phyloP scores from a whole-genome alignment of 2,113 vertebrate genomes.

The Corythoichthys intestinalis region DNA sequence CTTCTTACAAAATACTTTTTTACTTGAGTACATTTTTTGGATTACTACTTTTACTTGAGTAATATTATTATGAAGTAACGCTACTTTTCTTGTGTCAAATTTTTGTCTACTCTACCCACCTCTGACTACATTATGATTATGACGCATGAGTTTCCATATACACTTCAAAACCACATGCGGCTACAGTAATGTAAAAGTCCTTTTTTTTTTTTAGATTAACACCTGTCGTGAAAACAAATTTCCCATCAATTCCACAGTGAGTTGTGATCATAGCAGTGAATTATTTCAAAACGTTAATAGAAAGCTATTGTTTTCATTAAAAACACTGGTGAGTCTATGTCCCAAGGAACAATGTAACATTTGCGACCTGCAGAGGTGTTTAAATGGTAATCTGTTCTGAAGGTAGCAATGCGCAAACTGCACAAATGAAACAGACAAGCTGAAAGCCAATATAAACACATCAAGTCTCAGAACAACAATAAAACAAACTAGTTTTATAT shows the following conservation, averaged over 20 bases:
- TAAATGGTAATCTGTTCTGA: conserved; percentile 11
- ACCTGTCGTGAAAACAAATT: not conserved
- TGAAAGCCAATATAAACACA: conserved; percentile 6
- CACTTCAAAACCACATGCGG: no score
- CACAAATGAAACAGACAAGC: conserved; percentile 8
- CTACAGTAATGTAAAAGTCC: no score
- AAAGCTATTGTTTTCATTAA: conserved; percentile 2
- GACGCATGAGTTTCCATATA: no score
- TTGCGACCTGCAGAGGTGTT: conserved; percentile 16
- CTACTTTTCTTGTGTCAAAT: not conserved
- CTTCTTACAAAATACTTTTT: no score
- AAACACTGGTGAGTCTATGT: not conserved
- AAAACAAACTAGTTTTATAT: conserved; percentile 16
- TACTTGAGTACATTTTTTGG: no score
- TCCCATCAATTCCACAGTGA: not conserved
- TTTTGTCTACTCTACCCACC: no score
- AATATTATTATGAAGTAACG: no score
- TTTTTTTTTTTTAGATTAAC: not conserved
- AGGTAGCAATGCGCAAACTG: conserved; percentile 11
- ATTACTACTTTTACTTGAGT: no score
- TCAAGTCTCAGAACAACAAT: conserved; percentile 1
- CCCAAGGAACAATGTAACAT: not conserved
- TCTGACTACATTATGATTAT: no score
- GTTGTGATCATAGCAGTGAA: not conserved
- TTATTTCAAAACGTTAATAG: not conserved